Evolutionary conservation across 1,140 invertebrate genomes (phyloP), one percentile per base, ranked within the genome.

Genomic region (Drosophila jambulina): DNA sequence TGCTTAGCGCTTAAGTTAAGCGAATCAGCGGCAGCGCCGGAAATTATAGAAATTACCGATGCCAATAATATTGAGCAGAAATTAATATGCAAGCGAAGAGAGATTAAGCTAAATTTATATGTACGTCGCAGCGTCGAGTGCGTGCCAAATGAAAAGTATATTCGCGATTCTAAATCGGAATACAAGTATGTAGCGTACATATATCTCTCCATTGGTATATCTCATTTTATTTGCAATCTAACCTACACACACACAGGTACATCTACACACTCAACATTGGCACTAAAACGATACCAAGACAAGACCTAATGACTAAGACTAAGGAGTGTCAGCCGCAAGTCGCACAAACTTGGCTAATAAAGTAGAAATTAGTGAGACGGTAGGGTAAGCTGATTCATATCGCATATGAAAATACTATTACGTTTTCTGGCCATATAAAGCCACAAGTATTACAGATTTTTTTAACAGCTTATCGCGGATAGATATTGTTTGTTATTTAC

Each of bases 81-180:
- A 87, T 87, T 88, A 87, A 87, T 87, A 87, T 87, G 84, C 83
- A 78, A 29, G 19, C 81, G 53, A 76, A 78, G 49, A 68, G 76
- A 81, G 78, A 84, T 87, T 84, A 88, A 80, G 79, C 72, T 79
- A 64, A 78, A 88, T 88, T 88, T 90, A 81, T 88, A 88, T 88
- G 85, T 90, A 77, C 46, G 63, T 48, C 83, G 77, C 74, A 23
- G 77, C 80, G 77, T 88, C 54, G 80, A 78, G 79, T 87, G 84
- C 84, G 84, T 90, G 85, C 81, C 84, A 87, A 90, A 78, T 80
- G 60, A 70, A 80, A 75, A 43, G 51, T 38, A 65, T 51, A 75
- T 51, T 71, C 8, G 51, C 71, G 38, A 76, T 67, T 76, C 72
- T 58, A 58, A 54, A 78, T 84, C 76, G 82, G 68, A 90, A 70